Evolutionary conservation across 2,797 vertebrate species (phyloP).

Genomic region (Sebastes nivosus): DNA sequence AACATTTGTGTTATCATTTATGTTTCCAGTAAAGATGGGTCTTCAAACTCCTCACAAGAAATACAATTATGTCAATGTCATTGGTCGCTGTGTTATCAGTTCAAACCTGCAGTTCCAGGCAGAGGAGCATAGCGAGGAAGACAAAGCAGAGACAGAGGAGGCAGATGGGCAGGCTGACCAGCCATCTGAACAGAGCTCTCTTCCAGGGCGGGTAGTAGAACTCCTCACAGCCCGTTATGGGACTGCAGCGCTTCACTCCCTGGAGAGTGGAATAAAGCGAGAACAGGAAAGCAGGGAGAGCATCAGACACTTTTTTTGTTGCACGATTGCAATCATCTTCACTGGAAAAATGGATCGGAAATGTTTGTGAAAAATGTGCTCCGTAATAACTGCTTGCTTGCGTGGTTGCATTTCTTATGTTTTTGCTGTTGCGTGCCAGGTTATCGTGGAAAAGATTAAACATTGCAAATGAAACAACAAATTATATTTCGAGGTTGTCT

Average conservation of each 20-base stretch:
- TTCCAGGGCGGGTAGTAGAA: constrained; percentile 95
- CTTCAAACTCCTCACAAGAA: neutral
- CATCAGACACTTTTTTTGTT: neutral
- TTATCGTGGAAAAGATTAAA: neutral
- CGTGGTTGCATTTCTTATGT: neutral
- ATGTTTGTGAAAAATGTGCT: neutral
- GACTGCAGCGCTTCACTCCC: constrained; percentile 91
- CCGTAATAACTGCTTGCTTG: neutral
- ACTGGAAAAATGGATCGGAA: neutral
- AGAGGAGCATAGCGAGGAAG: constrained; percentile 93
- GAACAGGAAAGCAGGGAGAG: neutral
- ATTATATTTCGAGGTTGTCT: neutral
- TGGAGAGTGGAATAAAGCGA: constrained; percentile 39
- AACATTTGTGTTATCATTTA: neutral
- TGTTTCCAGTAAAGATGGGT: neutral
- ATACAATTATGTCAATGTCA: neutral
- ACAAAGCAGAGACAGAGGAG: constrained; percentile 88
- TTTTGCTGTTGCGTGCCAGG: neutral
- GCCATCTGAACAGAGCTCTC: constrained; percentile 89
- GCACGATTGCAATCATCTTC: neutral
- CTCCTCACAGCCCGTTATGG: constrained; percentile 90
- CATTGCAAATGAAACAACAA: neutral
- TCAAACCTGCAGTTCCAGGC: constrained; percentile 85
- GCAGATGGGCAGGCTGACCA: constrained; percentile 92
- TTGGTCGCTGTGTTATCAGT: neutral